A percentile compares a stretch with the other conserved stretches of the same genome.
Evolutionary conservation across 2,888 invertebrate genomes (phyloP).

Genomic region (Calephelis perditalis): DNA sequence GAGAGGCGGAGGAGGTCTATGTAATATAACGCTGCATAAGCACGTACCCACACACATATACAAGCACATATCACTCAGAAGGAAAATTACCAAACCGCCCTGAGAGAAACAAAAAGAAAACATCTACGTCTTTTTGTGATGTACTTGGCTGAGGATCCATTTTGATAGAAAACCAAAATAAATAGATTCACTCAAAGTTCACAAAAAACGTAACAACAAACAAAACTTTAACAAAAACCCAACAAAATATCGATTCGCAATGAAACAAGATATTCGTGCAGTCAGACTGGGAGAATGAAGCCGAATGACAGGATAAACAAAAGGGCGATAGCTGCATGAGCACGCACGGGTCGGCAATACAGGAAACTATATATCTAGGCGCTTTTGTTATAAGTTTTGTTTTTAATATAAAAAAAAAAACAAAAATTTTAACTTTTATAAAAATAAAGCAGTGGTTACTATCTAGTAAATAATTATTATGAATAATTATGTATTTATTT

Average conservation of each 20-base stretch:
- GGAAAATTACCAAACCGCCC: too few relatives aligned
- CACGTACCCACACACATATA: too few relatives aligned
- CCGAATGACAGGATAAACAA: conserved; percentile 13
- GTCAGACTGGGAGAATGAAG: conserved; percentile 15
- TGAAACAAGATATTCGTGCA: conserved; percentile 15
- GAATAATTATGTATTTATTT: too few relatives aligned
- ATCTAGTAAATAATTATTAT: conserved; percentile 1
- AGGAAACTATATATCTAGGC: conserved; percentile 6
- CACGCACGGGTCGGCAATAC: too few relatives aligned
- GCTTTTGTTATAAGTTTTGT: conserved; percentile 13
- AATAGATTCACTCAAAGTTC: conserved; percentile 16
- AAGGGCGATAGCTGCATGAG: conserved; percentile 2
- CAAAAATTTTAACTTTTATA: conserved; percentile 15
- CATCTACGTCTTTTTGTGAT: too few relatives aligned
- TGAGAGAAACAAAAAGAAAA: too few relatives aligned
- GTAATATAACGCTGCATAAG: too few relatives aligned
- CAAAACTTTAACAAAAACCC: conserved; percentile 16
- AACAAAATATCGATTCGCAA: conserved; percentile 16
- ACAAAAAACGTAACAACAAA: conserved; percentile 17
- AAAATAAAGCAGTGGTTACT: conserved; percentile 2
- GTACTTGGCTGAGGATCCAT: too few relatives aligned
- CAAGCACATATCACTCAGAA: too few relatives aligned
- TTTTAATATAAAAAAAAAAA: conserved; percentile 12
- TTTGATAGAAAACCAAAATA: neutral
- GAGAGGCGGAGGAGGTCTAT: too few relatives aligned